A percentile compares a stretch with the other conserved stretches of the same genome.
phyloP scores from a whole-genome alignment of 2,113 vertebrate genomes.

The Dasyornis broadbenti region DNA sequence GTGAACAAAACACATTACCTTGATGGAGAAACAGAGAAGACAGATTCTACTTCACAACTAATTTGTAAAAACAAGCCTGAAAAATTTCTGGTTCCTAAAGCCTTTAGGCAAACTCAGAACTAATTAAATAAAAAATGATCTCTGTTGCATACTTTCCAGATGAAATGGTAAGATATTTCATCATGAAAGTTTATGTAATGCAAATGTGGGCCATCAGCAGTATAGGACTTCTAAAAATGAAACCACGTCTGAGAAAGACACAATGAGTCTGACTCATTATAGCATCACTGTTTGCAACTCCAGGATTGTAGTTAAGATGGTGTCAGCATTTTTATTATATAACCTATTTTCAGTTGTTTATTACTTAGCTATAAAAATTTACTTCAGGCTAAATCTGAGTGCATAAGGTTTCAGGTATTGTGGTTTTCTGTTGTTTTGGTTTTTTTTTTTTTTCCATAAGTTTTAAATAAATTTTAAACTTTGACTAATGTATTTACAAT shows the following conservation, averaged over 20 bases:
- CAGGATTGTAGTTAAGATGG: background rate
- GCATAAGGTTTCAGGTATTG: background rate
- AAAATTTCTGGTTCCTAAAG: slow-evolving; percentile 40
- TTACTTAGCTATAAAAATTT: slow-evolving; percentile 30
- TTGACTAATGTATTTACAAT: background rate
- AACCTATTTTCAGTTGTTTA: slow-evolving; percentile 30
- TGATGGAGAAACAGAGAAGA: slow-evolving; percentile 35
- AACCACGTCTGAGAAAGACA: slow-evolving; percentile 14
- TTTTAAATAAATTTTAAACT: background rate
- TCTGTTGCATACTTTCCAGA: background rate
- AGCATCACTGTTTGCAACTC: background rate
- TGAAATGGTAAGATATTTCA: slow-evolving; percentile 31
- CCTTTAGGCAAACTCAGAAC: slow-evolving; percentile 36
- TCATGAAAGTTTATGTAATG: slow-evolving; percentile 28
- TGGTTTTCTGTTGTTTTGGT: too few relatives aligned
- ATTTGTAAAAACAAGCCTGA: slow-evolving; percentile 53
- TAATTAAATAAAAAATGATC: slow-evolving; percentile 51
- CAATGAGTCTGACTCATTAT: slow-evolving; percentile 29
- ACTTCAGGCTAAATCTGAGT: slow-evolving; percentile 1
- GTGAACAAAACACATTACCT: slow-evolving; percentile 22
- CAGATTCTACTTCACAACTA: slow-evolving; percentile 2
- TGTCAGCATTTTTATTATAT: slow-evolving; percentile 42
- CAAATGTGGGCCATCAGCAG: slow-evolving; percentile 39
- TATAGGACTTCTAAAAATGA: slow-evolving; percentile 42
- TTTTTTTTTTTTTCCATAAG: background rate